Base-by-base conservation (phyloP, 2,888 invertebrate genomes). In the Patella depressa region DNA sequence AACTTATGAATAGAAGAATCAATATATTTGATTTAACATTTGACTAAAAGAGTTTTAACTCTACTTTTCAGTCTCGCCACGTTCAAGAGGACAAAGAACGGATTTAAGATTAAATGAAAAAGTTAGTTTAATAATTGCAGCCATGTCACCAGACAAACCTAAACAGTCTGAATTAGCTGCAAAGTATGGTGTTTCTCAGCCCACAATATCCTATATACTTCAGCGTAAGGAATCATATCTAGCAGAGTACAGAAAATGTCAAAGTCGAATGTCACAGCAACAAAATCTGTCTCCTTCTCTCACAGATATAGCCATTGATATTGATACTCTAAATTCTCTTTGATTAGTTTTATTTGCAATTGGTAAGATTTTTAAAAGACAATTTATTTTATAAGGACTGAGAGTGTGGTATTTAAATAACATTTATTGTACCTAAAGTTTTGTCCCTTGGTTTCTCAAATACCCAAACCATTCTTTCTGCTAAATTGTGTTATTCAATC, bases 101-200 rank as follows among this genome's bases (percentile, higher is more conserved):
- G 65, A 65, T 65, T 65, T 65, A 65, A 65, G 24, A 24, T 65
- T 65, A 65, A 24, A 24, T 65, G 65, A 65, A 24, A 65, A 65
- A 15, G 24, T 65, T 11, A 65, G 24, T 65, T 65, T 65, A 65
- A 65, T 65, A 65, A 65, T 65, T 19, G 65, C 65, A 19, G 65
- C 65, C 65, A 65, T 65, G 65, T 65, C 65, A 65, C 19, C 65
- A 24, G 65, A 65, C 24, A 65, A 65, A 65, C 65, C 65, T 24
- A 65, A 65, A 65, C 65, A 65, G 24, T 65, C 65, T 24, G 24
- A 19, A 19, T 65, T 65, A 65, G 65, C 65, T 24, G 65, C 65
- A 3, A 19, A 65, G 24, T 65, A 65, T 65, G 65, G 65, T 65
- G 65, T 65, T 65, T 65, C 65, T 24, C 65, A 65, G 65, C 65